Evolutionary conservation across 2,888 invertebrate genomes (phyloP).

Genomic region (Limnephilus auricula): DNA sequence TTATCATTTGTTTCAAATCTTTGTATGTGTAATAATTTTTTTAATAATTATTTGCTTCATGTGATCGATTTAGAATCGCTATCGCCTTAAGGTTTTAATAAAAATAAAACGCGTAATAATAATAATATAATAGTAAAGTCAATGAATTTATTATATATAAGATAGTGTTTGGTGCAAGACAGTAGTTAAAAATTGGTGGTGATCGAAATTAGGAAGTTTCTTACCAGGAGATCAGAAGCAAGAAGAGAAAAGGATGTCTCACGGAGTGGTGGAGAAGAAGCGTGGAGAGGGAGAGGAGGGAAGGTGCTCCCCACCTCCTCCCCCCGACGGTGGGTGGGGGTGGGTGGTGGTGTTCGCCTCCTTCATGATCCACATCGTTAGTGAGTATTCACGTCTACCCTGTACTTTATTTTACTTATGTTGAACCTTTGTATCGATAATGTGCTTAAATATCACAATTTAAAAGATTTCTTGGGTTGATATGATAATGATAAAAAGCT

Average conservation of each 20-base stretch:
- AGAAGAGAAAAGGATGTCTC: slow-evolving; percentile 71
- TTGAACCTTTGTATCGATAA: not conserved
- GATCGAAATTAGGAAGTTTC: not conserved
- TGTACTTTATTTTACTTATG: slow-evolving; percentile 49
- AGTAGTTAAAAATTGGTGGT: not conserved
- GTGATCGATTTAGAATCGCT: not conserved
- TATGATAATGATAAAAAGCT: not conserved
- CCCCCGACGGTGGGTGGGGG: slow-evolving; percentile 95
- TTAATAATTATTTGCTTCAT: not conserved
- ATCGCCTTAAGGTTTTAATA: not conserved
- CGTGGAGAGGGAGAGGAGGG: slow-evolving; percentile 71
- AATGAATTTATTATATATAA: not conserved
- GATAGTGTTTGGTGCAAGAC: not conserved
- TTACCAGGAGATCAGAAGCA: not conserved
- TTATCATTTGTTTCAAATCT: slow-evolving; percentile 33
- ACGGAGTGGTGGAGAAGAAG: slow-evolving; percentile 72
- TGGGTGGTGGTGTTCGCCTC: slow-evolving; percentile 95
- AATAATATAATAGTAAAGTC: not conserved
- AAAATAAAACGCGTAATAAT: not conserved
- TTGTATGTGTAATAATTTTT: not conserved
- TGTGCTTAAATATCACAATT: not conserved
- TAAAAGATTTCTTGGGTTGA: not conserved
- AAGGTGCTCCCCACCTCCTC: slow-evolving; percentile 74
- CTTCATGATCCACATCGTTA: slow-evolving; percentile 96
- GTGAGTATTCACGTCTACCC: slow-evolving; percentile 79